These are phyloP conservation scores for Psophia crepitans DNA, from an alignment of 2,113 vertebrate species.

Conservation along the genomic window DNA sequence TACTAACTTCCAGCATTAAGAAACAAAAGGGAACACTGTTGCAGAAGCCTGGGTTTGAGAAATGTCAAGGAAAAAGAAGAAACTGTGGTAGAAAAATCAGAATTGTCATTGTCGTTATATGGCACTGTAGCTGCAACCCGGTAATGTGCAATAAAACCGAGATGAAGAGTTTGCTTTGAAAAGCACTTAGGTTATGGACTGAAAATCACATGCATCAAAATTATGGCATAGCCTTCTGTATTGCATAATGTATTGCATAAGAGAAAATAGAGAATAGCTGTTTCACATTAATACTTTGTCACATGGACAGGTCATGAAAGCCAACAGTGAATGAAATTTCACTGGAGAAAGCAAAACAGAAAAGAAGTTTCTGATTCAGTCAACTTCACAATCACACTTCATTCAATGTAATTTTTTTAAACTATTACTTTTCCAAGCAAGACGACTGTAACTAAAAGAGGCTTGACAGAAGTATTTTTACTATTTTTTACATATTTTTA, in stretches of 20 bases:
- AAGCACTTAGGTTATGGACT: conserved; percentile 31
- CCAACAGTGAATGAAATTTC: conserved; percentile 49
- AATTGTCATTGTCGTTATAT: not conserved
- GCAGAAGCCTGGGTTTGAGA: not conserved
- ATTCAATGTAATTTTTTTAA: conserved; percentile 4
- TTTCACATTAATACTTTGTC: conserved; percentile 50
- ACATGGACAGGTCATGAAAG: conserved; percentile 40
- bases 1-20: not conserved
- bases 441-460: not conserved
- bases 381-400: conserved; percentile 22
- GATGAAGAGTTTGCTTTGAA: not conserved
- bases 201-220: conserved; percentile 31
- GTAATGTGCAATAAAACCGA: conserved; percentile 8
- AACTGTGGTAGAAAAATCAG: not conserved
- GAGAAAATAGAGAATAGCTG: conserved; percentile 44
- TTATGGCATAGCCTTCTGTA: conserved; percentile 26
- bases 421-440: not conserved
- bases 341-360: conserved; percentile 8
- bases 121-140: not conserved
- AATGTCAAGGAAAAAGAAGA: not conserved
- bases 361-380: not conserved
- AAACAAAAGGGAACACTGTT: not conserved
- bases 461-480: not conserved
- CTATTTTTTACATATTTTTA: conserved; percentile 14
- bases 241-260: conserved; percentile 64